Evolutionary conservation across 2,797 vertebrate genomes (phyloP), one percentile per base, ranked within the genome.

Genomic region (Botia almorhae): DNA sequence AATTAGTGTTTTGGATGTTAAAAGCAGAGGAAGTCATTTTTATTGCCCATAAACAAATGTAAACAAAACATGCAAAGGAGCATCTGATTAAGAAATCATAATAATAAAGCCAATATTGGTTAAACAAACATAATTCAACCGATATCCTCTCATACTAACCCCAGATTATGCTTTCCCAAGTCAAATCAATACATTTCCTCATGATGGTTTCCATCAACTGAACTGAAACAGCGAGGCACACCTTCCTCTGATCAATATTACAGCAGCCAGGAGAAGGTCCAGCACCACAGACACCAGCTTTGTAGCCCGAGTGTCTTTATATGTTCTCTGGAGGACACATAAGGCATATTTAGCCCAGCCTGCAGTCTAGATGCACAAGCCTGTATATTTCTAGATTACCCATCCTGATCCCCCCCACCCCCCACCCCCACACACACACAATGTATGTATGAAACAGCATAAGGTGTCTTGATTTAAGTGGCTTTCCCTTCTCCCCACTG

Each of bases 21-120:
- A 29, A 29, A 29, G 29, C 69, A 55, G 69, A 73, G 74, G 84
- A 82, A 84, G 82, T 83, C 80, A 84, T 86, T n/a, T n/a, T n/a
- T n/a, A n/a, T 29, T 82, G 80, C 46, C 1, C 1, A 29, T 29
- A 29, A 29, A 29, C 1, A 82, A 84, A 84, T 82, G 74, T 73
- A 65, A 74, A 68, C 82, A 80, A 81, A 81, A 82, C 80, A 78
- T 72, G 78, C 81, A 86, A 86, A 81, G 76, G 55, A 83, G 75
- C 80, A 72, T 60, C 76, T 65, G 84, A 74, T 71, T 76, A 81
- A 73, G 77, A n/a, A 43, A 17, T 21, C 7, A 29, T 29, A 4
- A 29, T 29, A 29, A 29, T 2, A 26, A 43, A 46, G 2, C 2
- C 2, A 68, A 74, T 79, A 61, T 74, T 48, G 72, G 65, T 69